These are phyloP conservation scores for Magallana angulata DNA, from an alignment of 1,140 invertebrate genomes.

Conservation along the genomic window DNA sequence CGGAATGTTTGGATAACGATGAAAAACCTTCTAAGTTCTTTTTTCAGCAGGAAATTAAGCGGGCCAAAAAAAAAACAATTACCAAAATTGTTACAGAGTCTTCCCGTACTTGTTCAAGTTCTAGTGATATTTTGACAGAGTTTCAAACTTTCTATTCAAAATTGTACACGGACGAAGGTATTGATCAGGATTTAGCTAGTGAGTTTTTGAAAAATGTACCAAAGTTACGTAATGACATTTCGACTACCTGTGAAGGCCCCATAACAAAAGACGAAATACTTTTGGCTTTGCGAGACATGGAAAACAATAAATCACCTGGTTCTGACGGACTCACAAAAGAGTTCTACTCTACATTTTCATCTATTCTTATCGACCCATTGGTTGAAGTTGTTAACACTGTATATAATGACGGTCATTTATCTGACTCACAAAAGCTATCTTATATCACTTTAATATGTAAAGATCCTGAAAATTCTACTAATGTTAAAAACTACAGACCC, in stretches of 20 bases:
- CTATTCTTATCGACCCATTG: no score
- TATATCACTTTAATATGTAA: no score
- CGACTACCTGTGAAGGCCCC: slow-evolving; percentile 40
- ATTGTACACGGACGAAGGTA: slow-evolving; percentile 56
- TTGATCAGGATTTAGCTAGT: slow-evolving; percentile 46
- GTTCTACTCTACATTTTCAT: slow-evolving; percentile 63
- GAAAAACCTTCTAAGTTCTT: slow-evolving; percentile 58
- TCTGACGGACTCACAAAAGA: slow-evolving; percentile 62
- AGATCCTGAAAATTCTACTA: no score
- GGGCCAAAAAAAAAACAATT: slow-evolving; percentile 50
- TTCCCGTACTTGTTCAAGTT: not conserved
- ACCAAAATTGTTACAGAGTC: slow-evolving; percentile 41
- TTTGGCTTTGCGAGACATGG: slow-evolving; percentile 45
- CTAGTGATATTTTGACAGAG: slow-evolving; percentile 51
- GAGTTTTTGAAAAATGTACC: slow-evolving; percentile 60
- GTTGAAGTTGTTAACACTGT: slow-evolving; percentile 45
- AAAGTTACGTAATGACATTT: slow-evolving; percentile 41
- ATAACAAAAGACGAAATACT: slow-evolving; percentile 55
- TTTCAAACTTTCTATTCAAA: slow-evolving; percentile 61
- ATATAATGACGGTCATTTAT: slow-evolving; percentile 50
- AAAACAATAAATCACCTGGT: slow-evolving; percentile 61
- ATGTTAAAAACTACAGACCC: no score
- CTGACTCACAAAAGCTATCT: no score
- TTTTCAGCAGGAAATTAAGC: slow-evolving; percentile 52
- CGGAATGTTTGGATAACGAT: slow-evolving; percentile 51